Base-by-base conservation (phyloP, 2,888 invertebrate genomes). In the Eupithecia abbreviata region DNA sequence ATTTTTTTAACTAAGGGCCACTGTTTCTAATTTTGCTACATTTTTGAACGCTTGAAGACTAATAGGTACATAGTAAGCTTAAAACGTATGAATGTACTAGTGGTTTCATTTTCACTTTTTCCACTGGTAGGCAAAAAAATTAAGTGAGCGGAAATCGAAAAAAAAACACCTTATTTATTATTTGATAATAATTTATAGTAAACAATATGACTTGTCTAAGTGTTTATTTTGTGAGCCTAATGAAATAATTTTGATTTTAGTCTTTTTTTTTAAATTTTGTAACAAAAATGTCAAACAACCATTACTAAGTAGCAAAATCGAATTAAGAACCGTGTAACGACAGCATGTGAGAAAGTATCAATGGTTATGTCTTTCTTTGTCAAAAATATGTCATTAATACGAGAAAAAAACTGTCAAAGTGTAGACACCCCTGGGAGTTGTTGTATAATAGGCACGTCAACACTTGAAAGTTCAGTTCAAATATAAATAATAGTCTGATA, bases 361-460 rank as follows among this genome's bases (percentile, higher is more conserved):
- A 93, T 92, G 92, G 92, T 92, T 88, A 90, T 93, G 92, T 93
- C 92, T 90, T 84, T 89, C 90, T 91, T 91, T 94, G 93, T 93
- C 88, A 89, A 89, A 90, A 91, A 92, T 90, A 86, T 92, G 92
- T 92, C 94, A 93, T 93, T 94, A 93, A 92, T 91, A 89, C 47
- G 82, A 79, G 83, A 92, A 90, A 90, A 93, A 93, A 92, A 90
- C 81, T 88, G 89, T 90, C 91, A 90, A 88, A 89, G 90, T 91
- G 84, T 41, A 84, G 82, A 80, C 91, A 90, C 94, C 93, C 94
- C 90, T 86, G 91, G 85, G 93, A 92, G 90, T 87, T 91, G 92
- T 91, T 90, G 89, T 90, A 93, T 93, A 93, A 93, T 93, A 91
- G 93, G 87, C 89, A 87, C 93, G 95, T 94, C 94, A 94, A 94